A percentile compares a stretch with the other conserved stretches of the same genome.
Conservation (phyloP, 2,113 vertebrate species). For the Mohoua ochrocephala region DNA sequence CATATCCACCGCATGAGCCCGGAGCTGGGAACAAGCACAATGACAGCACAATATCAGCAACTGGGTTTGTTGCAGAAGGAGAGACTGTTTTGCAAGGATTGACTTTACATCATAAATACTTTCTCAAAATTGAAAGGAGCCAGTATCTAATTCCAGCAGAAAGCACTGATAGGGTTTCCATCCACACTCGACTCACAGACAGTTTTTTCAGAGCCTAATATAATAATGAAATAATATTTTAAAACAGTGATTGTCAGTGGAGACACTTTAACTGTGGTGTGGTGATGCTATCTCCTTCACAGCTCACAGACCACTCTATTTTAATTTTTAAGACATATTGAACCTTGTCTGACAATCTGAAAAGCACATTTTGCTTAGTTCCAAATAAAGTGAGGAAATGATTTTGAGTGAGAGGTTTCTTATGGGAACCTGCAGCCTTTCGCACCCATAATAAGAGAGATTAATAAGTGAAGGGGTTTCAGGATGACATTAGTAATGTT, state of each 20-base stretch:
- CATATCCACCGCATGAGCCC: slow-evolving; percentile 96
- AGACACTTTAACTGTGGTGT: background rate
- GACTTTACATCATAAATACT: background rate
- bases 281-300: background rate
- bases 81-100: background rate
- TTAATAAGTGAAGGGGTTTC: background rate
- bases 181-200: background rate
- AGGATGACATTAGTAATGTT: background rate
- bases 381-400: background rate
- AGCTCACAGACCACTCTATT: background rate
- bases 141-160: slow-evolving; percentile 10
- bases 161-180: background rate
- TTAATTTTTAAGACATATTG: background rate
- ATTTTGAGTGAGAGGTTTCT: background rate
- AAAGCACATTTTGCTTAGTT: background rate
- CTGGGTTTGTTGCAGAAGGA: background rate
- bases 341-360: background rate
- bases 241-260: background rate
- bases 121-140: background rate
- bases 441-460: background rate
- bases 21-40: slow-evolving; percentile 76
- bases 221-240: background rate
- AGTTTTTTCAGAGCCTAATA: background rate
- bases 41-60: slow-evolving; percentile 7
- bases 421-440: background rate